Evolutionary conservation across 2,113 vertebrate genomes (phyloP), one percentile per base, ranked within the genome.

Genomic region (Rissa tridactyla): DNA sequence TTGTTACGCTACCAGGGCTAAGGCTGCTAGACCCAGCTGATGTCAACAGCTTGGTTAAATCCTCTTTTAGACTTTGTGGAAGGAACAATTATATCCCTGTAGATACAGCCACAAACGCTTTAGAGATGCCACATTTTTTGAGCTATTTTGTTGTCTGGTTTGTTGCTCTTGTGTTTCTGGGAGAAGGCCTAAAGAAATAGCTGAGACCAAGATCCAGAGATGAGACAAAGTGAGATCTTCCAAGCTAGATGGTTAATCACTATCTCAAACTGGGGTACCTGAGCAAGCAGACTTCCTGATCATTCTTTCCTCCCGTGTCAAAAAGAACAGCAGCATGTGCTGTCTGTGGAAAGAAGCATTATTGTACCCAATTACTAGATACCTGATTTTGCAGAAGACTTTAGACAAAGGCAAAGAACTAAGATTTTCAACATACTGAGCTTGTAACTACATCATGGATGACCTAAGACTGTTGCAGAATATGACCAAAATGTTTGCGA

Each of bases 21-120:
- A 94, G 73, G 76, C 92, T 93, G 68, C 61, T 82, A 86, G 69
- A 84, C 58, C 38, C 58, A 54, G 54, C 60, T 87, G 71, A 82
- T 82, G 81, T 94, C 83, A 85, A 82, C 0, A 2, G 72, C 84
- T 76, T 87, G 78, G 61, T 61, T 76, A 95, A 94, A 95, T 94
- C 70, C 77, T 91, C 86, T 94, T 96, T 95, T 34, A 89, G 81
- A 91, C 76, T 93, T 71, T 49, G 82, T 40, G 55, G 65, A 87
- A 95, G 26, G 73, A 94, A 93, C 86, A 89, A 92, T 82, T 64
- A 89, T 82, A 92, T 84, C 70, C 73, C 81, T 89, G 47, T 73
- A 79, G 81, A 86, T 72, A 55, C 0, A 0, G 64, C 72, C 61
- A 75, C 82, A 91, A 82, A 73, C 0, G 1, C 62, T 82, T 87